A percentile compares a stretch with the other conserved stretches of the same genome.
These are phyloP conservation scores for Eupithecia exiguata DNA, from an alignment of 2,888 invertebrate species.

Conservation along the genomic window DNA sequence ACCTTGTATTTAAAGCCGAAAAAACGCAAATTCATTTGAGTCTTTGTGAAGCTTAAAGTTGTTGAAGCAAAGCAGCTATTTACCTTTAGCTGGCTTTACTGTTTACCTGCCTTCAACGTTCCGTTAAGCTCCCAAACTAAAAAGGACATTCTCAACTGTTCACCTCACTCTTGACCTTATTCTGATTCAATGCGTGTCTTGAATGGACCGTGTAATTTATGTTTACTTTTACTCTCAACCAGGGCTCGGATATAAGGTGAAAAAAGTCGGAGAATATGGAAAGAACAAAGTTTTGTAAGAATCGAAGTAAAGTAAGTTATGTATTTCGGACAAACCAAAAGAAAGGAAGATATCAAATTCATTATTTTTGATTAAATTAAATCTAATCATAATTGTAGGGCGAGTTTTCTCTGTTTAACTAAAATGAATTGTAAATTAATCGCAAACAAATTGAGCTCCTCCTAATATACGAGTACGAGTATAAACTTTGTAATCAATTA, in stretches of 20 bases:
- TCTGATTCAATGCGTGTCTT: conserved; percentile 66
- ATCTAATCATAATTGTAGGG: no score
- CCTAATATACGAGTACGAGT: neutral
- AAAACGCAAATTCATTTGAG: no score
- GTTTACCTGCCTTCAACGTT: conserved; percentile 39
- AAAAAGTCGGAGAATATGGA: neutral
- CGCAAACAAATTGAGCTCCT: neutral
- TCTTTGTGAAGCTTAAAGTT: neutral
- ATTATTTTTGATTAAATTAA: no score
- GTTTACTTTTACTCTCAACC: conserved; percentile 73
- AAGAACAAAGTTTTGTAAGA: neutral
- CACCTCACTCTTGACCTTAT: conserved; percentile 55
- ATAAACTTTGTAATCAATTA: neutral
- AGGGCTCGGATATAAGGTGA: neutral
- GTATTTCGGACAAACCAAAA: no score
- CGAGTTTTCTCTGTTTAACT: no score
- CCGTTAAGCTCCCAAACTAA: conserved; percentile 45
- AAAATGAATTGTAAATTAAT: neutral
- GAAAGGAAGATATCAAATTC: no score
- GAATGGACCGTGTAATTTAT: conserved; percentile 79
- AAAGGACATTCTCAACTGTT: conserved; percentile 52
- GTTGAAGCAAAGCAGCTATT: conserved; percentile 5
- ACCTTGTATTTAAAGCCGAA: no score
- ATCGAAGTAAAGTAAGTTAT: neutral
- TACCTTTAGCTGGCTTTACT: conserved; percentile 31